Evolutionary conservation across 2,888 invertebrate genomes (phyloP).

Genomic region (Kryphioiulus occultus): DNA sequence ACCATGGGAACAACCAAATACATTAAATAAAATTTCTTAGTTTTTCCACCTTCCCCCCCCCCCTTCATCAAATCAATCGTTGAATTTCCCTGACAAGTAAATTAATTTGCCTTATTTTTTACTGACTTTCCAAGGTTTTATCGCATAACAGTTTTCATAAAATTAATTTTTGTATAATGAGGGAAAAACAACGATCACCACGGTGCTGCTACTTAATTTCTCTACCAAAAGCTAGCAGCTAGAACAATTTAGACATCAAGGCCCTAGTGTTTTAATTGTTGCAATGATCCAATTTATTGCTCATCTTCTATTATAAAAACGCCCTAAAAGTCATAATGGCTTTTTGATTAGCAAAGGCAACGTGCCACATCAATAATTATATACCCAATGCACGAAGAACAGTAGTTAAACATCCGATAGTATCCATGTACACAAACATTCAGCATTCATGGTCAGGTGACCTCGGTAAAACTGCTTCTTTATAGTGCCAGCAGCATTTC

Average conservation of each 20-base stretch:
- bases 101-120: too few relatives aligned
- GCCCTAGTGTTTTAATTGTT: background rate
- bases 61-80: too few relatives aligned
- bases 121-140: too few relatives aligned
- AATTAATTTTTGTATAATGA: too few relatives aligned
- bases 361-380: background rate
- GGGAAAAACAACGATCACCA: too few relatives aligned
- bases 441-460: background rate
- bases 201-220: too few relatives aligned
- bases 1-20: too few relatives aligned
- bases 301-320: background rate
- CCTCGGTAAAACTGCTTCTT: background rate
- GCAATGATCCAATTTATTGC: background rate
- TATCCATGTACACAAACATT: background rate
- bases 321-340: background rate
- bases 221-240: too few relatives aligned
- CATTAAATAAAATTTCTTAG: too few relatives aligned
- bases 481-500: background rate
- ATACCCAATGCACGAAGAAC: background rate
- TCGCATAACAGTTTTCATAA: too few relatives aligned
- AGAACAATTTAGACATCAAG: background rate
- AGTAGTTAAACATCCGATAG: background rate
- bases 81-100: too few relatives aligned
- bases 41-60: too few relatives aligned
- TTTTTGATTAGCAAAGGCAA: background rate